phyloP scores from a whole-genome alignment of 2,888 invertebrate genomes.

The Xylota segnis region DNA sequence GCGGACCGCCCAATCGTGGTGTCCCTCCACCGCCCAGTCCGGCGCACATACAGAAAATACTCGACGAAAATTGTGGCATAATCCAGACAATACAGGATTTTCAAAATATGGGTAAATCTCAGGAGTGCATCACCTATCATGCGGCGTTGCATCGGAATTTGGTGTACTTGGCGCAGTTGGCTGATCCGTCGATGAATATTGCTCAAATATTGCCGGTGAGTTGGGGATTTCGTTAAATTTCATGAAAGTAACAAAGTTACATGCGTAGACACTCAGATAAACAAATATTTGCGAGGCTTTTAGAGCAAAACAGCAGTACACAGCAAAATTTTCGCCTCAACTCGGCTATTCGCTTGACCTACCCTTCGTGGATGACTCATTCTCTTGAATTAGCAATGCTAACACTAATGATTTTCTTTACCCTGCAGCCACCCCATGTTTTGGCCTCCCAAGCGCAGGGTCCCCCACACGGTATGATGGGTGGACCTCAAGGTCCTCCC shows the following conservation, averaged over 20 bases:
- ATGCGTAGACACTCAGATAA: no score
- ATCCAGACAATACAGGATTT: slow-evolving; percentile 99
- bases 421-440: slow-evolving; percentile 86
- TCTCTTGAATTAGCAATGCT: no score
- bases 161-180: slow-evolving; percentile 97
- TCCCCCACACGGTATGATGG: slow-evolving; percentile 82
- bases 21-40: slow-evolving; percentile 90
- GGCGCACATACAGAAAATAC: slow-evolving; percentile 96
- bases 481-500: slow-evolving; percentile 78
- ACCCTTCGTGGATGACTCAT: no score
- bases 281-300: no score
- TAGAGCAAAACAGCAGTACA: no score
- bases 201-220: slow-evolving; percentile 95
- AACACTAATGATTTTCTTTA: not conserved
- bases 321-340: no score
- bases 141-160: slow-evolving; percentile 97
- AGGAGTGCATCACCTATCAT: slow-evolving; percentile 97
- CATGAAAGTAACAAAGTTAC: no score
- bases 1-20: slow-evolving; percentile 85
- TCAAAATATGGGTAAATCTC: slow-evolving; percentile 96
- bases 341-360: no score
- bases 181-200: slow-evolving; percentile 98
- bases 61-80: slow-evolving; percentile 98
- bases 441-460: slow-evolving; percentile 84
- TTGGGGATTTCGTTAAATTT: not conserved